These are phyloP conservation scores for Dugesia japonica DNA, from an alignment of 2,888 invertebrate genomes.

Conservation along the genomic window DNA sequence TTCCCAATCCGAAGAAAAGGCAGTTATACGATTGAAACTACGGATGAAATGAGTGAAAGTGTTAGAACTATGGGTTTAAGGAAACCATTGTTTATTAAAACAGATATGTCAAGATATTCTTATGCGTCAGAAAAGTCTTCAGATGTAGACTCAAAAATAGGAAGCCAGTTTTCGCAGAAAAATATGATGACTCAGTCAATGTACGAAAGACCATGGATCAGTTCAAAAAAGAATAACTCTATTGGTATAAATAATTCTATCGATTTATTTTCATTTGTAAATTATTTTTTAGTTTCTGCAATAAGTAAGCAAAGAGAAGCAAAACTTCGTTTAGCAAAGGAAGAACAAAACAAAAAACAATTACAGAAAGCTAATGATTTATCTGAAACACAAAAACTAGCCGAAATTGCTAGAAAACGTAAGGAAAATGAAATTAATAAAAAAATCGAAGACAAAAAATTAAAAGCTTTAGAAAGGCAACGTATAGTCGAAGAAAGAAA, in stretches of 20 bases:
- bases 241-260: neutral
- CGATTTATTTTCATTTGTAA: neutral
- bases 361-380: neutral
- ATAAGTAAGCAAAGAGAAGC: neutral
- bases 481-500: neutral
- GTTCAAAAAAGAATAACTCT: neutral
- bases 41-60: neutral
- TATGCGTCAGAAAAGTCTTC: neutral
- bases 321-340: neutral
- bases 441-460: neutral
- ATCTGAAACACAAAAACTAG: neutral
- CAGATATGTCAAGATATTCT: neutral
- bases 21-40: neutral
- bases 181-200: constrained; percentile 14
- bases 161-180: neutral
- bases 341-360: neutral
- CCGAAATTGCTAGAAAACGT: neutral
- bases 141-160: neutral
- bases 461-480: neutral
- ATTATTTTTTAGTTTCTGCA: neutral
- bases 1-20: neutral
- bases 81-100: neutral
- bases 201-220: neutral
- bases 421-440: neutral
- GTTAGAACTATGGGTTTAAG: neutral